Base-by-base conservation (phyloP, 2,888 invertebrate genomes). In the Crossocerus cetratus region DNA sequence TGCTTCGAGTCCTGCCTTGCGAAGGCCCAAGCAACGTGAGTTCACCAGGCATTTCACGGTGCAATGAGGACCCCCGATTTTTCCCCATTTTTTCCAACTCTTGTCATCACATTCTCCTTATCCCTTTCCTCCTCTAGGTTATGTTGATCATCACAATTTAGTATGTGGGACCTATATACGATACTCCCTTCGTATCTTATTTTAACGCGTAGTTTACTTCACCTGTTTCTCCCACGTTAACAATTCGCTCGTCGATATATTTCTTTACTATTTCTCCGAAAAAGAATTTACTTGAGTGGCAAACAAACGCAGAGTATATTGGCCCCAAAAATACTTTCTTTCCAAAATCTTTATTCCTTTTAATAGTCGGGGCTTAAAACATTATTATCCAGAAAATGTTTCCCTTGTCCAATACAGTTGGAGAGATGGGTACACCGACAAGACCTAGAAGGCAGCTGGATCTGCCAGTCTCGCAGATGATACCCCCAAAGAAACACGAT, bases 11-110 rank as follows among this genome's bases (percentile, higher is more conserved):
- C 86, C 89, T 66, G 86, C 86, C 56, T 78, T 83, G 14, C 83
- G 87, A 59, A 93, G 94, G 90, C 94, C 94, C 77, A 93, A 92
- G 90, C 93, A 93, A 86, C 92, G 94, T 94, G 90, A 93, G 94
- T 84, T 69, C 44, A 11, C 58, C 21, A 56, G 13, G 23, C 49
- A 61, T 23, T 49, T 44, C 8, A 8, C 20, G 1, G 32, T 11
- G 32, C 8, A 32, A 32, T 32, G 8, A 16, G 58, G 8, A 64
- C 14, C 55, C 4, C 45, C 45, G 56, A 22, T 45, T 42, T 44
- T 23, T 18, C 44, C 56, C 59, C n/a, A 45, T 32, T 22, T 18
- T 57, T 20, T 4, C 18, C 8, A 49, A 22, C n/a, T 32, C 44
- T 53, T 58, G 4, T 53, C 20, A 55, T 44, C 23, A 22, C 63